Evolutionary conservation across 2,797 vertebrate species (phyloP).

Genomic region (Cottoperca gobio): DNA sequence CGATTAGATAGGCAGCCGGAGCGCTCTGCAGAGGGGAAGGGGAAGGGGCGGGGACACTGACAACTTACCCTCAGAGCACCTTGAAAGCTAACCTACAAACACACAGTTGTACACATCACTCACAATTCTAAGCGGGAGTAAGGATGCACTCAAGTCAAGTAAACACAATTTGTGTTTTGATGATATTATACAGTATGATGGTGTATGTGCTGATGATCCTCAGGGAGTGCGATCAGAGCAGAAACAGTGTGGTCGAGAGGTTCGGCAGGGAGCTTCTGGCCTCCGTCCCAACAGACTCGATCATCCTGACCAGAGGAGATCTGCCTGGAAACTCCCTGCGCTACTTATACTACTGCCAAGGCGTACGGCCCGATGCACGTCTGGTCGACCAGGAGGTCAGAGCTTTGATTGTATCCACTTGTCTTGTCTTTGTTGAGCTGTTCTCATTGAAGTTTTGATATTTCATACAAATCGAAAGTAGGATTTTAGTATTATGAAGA

Average conservation of each 20-base stretch:
- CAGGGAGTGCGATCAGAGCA: slow-evolving; percentile 92
- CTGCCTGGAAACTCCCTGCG: slow-evolving; percentile 96
- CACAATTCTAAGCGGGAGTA: slow-evolving; percentile 42
- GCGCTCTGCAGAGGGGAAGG: slow-evolving; percentile 63
- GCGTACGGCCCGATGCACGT: slow-evolving; percentile 88
- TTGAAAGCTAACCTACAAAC: slow-evolving; percentile 67
- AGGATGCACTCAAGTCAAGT: slow-evolving; percentile 44
- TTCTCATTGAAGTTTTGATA: not conserved
- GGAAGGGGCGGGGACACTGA: slow-evolving; percentile 75
- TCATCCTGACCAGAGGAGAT: slow-evolving; percentile 95
- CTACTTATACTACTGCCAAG: slow-evolving; percentile 94
- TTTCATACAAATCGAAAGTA: not conserved
- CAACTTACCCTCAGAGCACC: slow-evolving; percentile 80
- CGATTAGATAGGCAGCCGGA: slow-evolving; percentile 80
- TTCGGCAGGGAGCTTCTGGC: slow-evolving; percentile 92
- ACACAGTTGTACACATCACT: slow-evolving; percentile 42
- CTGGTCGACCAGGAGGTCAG: slow-evolving; percentile 97
- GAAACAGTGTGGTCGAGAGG: slow-evolving; percentile 88
- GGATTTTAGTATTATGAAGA: not conserved
- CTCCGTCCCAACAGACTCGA: slow-evolving; percentile 88
- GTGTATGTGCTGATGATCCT: slow-evolving; percentile 50
- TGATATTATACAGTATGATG: slow-evolving; percentile 37
- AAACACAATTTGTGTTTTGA: slow-evolving; percentile 60
- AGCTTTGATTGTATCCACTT: not conserved
- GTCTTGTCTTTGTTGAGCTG: not conserved